These are phyloP conservation scores for Lepidurus arcticus DNA, from an alignment of 1,140 invertebrate species.

Conservation along the genomic window DNA sequence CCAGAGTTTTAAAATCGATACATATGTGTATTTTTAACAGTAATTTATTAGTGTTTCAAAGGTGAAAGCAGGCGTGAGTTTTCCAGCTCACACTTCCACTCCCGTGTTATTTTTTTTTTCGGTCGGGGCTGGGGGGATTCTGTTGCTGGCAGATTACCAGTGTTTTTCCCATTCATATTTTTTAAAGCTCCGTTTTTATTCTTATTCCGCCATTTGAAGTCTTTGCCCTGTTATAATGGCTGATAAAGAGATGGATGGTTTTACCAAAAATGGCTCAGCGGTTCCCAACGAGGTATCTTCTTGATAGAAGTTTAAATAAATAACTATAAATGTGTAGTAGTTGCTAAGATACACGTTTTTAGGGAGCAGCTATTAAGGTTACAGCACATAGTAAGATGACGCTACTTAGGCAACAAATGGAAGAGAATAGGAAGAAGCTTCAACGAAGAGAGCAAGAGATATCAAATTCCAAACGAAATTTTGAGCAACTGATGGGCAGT, in stretches of 20 bases:
- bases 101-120: too few relatives aligned
- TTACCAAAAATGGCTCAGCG: background rate
- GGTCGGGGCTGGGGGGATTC: too few relatives aligned
- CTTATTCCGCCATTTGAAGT: background rate
- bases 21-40: background rate
- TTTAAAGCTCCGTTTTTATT: background rate
- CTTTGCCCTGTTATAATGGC: background rate
- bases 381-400: conserved; percentile 24
- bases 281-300: background rate
- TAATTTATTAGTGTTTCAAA: too few relatives aligned
- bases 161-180: background rate
- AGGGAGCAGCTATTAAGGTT: background rate
- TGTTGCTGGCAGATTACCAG: background rate
- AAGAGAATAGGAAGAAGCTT: conserved; percentile 31
- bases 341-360: background rate
- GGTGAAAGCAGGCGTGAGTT: too few relatives aligned
- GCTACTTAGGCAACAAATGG: conserved; percentile 30
- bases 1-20: background rate
- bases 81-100: too few relatives aligned
- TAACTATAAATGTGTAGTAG: too few relatives aligned
- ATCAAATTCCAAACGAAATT: conserved; percentile 29
- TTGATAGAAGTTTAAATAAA: background rate
- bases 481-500: conserved; percentile 28
- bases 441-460: conserved; percentile 31
- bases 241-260: background rate